These are phyloP conservation scores for Pavo muticus DNA, from an alignment of 2,113 vertebrate species.

Conservation along the genomic window DNA sequence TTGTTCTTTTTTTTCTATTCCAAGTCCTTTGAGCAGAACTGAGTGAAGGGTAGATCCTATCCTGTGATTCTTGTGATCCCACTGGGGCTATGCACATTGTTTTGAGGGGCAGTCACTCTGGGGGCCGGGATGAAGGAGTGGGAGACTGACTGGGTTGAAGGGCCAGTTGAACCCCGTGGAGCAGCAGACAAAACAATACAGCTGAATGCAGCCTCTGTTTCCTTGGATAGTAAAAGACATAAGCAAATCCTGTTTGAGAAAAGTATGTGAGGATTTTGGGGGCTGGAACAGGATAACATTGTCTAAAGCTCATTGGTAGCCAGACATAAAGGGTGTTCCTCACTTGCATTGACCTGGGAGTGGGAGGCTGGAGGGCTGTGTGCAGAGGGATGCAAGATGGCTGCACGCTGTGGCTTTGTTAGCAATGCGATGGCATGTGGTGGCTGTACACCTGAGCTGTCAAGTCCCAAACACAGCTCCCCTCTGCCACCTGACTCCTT, in stretches of 20 bases:
- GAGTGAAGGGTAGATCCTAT: not conserved
- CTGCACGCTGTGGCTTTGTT: not conserved
- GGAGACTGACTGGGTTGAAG: not conserved
- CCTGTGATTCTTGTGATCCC: no score
- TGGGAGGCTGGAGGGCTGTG: not conserved
- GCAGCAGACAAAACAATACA: not conserved
- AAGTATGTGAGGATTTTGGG: not conserved
- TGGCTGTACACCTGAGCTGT: not conserved
- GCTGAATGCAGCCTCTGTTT: not conserved
- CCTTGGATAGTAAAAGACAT: not conserved
- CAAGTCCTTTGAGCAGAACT: not conserved
- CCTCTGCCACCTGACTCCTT: not conserved
- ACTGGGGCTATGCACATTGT: not conserved
- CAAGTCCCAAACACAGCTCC: not conserved
- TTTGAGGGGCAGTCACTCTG: not conserved
- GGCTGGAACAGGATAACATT: not conserved
- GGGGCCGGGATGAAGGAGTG: not conserved
- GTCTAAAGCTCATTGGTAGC: not conserved
- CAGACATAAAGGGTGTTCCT: not conserved
- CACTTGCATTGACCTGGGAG: not conserved
- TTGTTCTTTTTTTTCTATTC: not conserved
- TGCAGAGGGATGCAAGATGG: not conserved
- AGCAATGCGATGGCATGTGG: not conserved
- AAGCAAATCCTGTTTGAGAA: not conserved
- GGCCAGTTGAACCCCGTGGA: not conserved